These are phyloP conservation scores for Heliocidaris erythrogramma DNA, from an alignment of 35 echinoderm and acorn worm species.

Conservation along the genomic window DNA sequence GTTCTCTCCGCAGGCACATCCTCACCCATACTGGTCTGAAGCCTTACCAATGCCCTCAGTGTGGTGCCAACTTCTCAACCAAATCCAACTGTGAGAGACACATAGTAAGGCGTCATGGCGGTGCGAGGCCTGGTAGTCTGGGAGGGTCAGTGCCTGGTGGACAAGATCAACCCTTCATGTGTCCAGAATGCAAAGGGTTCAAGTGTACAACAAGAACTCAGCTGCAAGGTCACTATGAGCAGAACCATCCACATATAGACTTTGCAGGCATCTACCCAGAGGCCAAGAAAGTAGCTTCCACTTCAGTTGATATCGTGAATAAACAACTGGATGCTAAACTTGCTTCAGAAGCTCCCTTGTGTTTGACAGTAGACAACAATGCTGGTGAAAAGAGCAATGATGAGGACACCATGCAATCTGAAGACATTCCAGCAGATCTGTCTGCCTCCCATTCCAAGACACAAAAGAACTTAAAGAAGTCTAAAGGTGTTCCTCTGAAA, in stretches of 20 bases:
- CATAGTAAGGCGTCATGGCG: conserved; percentile 84
- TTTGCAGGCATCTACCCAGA: conserved; percentile 80
- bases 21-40: conserved; percentile 94
- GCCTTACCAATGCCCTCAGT: conserved; percentile 92
- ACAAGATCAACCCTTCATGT: conserved; percentile 77
- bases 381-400: background rate
- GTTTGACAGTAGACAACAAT: background rate
- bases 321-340: conserved; percentile 12
- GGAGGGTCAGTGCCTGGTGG: conserved; percentile 27
- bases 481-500: conserved; percentile 23
- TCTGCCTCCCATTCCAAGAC: background rate
- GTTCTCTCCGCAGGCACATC: conserved; percentile 88
- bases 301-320: conserved; percentile 6
- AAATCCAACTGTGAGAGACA: conserved; percentile 98
- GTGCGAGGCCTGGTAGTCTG: conserved; percentile 32
- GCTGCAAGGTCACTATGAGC: conserved; percentile 81
- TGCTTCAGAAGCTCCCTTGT: conserved; percentile 18
- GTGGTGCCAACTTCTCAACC: conserved; percentile 90
- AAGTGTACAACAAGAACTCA: conserved; percentile 76
- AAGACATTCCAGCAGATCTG: conserved; percentile 7
- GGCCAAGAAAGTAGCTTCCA: conserved; percentile 56
- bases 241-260: conserved; percentile 61
- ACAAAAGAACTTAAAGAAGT: conserved; percentile 27
- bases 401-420: background rate
- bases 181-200: conserved; percentile 68